Base-by-base conservation (phyloP, 2,888 invertebrate genomes). In the Athetis lepigone region DNA sequence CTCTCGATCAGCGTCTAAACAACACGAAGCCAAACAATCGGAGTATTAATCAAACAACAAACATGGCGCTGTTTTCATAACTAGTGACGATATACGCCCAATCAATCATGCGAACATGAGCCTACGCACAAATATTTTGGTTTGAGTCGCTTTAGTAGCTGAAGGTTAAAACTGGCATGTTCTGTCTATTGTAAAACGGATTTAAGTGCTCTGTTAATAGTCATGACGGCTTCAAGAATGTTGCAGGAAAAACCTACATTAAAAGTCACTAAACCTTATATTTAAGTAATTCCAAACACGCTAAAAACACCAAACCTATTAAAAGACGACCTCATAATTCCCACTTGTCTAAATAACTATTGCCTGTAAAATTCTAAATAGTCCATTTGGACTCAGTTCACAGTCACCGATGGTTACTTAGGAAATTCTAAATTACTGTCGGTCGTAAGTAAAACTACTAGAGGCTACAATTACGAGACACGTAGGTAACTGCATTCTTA, bases 51-150 rank as follows among this genome's bases (percentile, higher is more conserved):
- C 47, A 72, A 71, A 71, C 47, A 72, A 77, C 71, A 68, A 62
- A 67, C 61, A 59, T 18, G 43, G 39, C 57, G 19, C 39, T 61
- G 58, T 75, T 63, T 68, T 63, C 52, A 64, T 72, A 77, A 75
- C 63, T 77, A 51, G 59, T 77, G 77, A 77, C 77, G 74, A 70
- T 74, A 75, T 57, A 42, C 56, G 56, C 55, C 43, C 56, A 64
- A 75, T 78, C 75, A 74, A 76, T 82, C 75, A 70, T 57, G 55
- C 68, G 69, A 65, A 70, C 65, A 58, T 70, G 59, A 76, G 49
- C 80, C 78, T 64, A 80, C 78, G 62, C 66, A 36, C 27, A 52
- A 61, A 68, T 60, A 62, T 71, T 71, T 62, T 45, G 59, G 29
- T 55, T 61, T 52, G 39, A 42, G 25, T 55, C 25, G 54, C 46